Conservation (phyloP, 2,797 vertebrate species). For the Arrhamphus sclerolepis region DNA sequence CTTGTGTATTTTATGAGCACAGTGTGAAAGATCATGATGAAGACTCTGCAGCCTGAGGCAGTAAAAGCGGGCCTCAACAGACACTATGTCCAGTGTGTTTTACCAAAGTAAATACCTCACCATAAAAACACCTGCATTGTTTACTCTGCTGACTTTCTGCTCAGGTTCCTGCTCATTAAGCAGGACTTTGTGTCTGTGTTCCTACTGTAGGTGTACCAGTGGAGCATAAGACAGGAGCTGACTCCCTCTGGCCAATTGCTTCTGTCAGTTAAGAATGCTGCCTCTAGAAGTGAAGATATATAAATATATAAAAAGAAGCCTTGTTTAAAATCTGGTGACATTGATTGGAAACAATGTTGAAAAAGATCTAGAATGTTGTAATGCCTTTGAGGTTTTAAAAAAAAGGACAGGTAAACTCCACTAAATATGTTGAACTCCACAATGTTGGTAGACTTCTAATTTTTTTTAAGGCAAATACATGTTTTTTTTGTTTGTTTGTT, state of each 20-base stretch:
- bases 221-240: constrained; percentile 27
- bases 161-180: constrained; percentile 52
- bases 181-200: neutral
- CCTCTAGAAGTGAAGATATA: neutral
- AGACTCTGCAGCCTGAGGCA: constrained; percentile 9
- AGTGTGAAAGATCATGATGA: constrained; percentile 40
- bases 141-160: constrained; percentile 38
- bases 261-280: constrained; percentile 6
- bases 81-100: constrained; percentile 20
- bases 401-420: no score
- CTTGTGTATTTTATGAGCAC: constrained; percentile 26
- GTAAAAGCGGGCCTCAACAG: constrained; percentile 7
- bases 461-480: no score
- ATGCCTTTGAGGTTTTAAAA: no score
- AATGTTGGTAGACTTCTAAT: no score
- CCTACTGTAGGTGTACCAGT: neutral
- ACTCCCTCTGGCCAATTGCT: constrained; percentile 19
- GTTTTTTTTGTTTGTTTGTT: no score
- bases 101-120: constrained; percentile 36
- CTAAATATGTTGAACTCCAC: no score
- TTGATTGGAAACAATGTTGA: neutral
- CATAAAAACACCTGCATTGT: constrained; percentile 32
- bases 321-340: neutral
- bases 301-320: constrained; percentile 7
- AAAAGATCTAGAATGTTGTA: no score